Evolutionary conservation across 2,797 vertebrate genomes (phyloP), one percentile per base, ranked within the genome.

Genomic region (Florisuga fusca): DNA sequence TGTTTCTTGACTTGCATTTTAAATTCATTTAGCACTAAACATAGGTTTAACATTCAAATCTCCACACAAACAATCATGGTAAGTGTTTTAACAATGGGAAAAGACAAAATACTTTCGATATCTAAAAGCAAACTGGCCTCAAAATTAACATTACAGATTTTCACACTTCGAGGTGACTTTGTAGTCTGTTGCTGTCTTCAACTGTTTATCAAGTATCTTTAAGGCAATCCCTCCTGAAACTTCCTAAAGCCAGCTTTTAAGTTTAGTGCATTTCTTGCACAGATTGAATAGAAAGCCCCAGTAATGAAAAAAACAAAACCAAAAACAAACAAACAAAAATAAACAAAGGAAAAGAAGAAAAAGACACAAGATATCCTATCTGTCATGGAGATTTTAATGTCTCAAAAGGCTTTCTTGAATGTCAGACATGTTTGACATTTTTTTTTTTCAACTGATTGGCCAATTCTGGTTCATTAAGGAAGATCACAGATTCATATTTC

Each of bases 1-100:
- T 13, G 26, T 76, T 83, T 91, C 78, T 95, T 83, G 54, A 78
- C 78, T 97, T 80, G 45, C 75, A 89, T 92, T 90, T 95, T 85
- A 80, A 89, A 87, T 26, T 92, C 73, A 75, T 85, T 89, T 89
- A 77, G 73, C 66, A 75, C 64, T 55, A 89, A 92, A 89, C 46
- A 87, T 29, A 72, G 46, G 72, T 83, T 89, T 78, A 22, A 92
- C 87, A 77, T 46, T 83, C 25, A 4, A 0, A 83, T 87, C 93
- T 80, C 53, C 45, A 93, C 67, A 68, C 31, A 89, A 73, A 46
- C 26, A 74, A 13, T 63, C 36, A 45, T 7, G 12, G 7, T 26
- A 93, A 68, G 11, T 61, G 15, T 26, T 46, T 89, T 77, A 64
- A 67, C 55, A 88, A 67, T 15, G 26, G 50, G 64, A 79, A 77